Evolutionary conservation across 2,888 invertebrate genomes (phyloP), one percentile per base, ranked within the genome.

Genomic region (Gordius sp.): DNA sequence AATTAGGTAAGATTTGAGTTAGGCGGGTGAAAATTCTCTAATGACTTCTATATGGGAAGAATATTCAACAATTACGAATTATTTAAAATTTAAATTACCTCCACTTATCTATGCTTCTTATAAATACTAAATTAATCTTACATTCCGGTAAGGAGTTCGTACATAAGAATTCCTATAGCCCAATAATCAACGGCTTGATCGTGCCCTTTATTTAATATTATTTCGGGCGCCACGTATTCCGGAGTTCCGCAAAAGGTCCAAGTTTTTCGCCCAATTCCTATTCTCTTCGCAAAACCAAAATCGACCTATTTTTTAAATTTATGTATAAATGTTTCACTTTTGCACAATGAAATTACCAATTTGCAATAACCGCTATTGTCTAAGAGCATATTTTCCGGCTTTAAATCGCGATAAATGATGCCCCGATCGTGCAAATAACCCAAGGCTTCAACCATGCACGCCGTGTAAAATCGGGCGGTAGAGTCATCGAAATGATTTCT

Each of bases 381-480:
- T 57, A 93, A 74, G 58, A 93, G 74, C 63, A 93, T 75, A 72
- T 93, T 97, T 72, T 93, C 93, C 8, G 86, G 87, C 82, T 89
- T 68, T 59, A 75, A 66, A 65, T 76, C 75, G 56, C 76, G 65
- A 72, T 97, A 97, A 67, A 97, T 93, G 64, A 97, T 91, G 68
- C 87, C 86, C 62, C 87, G 78, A 63, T 84, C 80, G 71, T 97
- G 93, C 60, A 97, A 74, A 71, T 91, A 97, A 67, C 89, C 85
- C 70, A 97, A 89, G 2, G 93, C 93, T 72, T 91, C 87, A 27
- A 97, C 82, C 13, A 97, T 93, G 68, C 93, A 97, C 1, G 84
- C 85, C 0, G 85, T 85, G 69, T 87, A 93, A 72, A 97, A 93
- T 62, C 87, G 75, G 25, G 67, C 66, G 4, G 67, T 67, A 60